Percentiles rank a stretch among this genome's conserved stretches.
phyloP scores from a whole-genome alignment of 2,888 invertebrate genomes.

The Lochmaea capreae region DNA sequence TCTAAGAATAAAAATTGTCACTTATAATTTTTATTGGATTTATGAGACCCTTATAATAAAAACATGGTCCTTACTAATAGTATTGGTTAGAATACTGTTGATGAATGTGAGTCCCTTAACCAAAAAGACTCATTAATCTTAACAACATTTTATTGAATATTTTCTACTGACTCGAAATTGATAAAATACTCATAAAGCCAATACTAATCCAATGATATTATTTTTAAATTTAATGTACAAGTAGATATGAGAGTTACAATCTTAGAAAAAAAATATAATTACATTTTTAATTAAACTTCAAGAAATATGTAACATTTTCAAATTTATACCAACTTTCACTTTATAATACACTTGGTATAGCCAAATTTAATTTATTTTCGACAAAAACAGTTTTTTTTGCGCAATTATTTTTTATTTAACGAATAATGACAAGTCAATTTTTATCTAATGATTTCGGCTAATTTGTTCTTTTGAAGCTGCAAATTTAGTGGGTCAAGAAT shows the following conservation, averaged over 20 bases:
- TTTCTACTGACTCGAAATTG: no score
- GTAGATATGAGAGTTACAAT: background rate
- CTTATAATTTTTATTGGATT: no score
- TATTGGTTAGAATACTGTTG: no score
- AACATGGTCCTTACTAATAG: no score
- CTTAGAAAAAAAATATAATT: background rate
- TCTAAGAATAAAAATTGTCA: no score
- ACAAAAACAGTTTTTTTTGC: constrained; percentile 11
- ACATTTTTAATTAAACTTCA: background rate
- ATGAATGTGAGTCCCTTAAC: no score
- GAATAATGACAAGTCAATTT: constrained; percentile 16
- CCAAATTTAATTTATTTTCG: background rate
- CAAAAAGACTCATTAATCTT: background rate
- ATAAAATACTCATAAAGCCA: no score
- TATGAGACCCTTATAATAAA: no score
- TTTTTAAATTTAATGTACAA: no score
- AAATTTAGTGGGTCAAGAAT: constrained; percentile 16
- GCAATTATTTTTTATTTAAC: constrained; percentile 7
- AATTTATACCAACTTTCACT: background rate
- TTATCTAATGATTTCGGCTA: background rate
- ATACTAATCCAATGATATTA: no score
- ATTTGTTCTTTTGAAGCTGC: constrained; percentile 5
- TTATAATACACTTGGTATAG: background rate
- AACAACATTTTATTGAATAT: no score
- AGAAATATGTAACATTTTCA: background rate